Conservation (phyloP, 2,888 invertebrate genomes). For the Phorcus lineatus region DNA sequence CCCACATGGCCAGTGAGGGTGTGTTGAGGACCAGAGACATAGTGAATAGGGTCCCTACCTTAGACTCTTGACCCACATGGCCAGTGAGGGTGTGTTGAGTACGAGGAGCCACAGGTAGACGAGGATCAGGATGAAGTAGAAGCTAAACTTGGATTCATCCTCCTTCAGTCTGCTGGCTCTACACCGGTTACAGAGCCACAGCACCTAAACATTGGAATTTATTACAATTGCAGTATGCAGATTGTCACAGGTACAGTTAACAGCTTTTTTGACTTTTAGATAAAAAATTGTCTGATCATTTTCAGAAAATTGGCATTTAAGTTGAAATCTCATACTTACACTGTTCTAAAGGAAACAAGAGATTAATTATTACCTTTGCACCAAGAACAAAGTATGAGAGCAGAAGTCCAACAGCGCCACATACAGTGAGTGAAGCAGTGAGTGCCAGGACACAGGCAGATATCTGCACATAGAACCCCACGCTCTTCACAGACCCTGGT, state of each 20-base stretch:
- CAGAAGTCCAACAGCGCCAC: conserved; percentile 52
- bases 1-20: conserved; percentile 51
- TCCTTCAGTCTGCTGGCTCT: conserved; percentile 35
- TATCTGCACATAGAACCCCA: conserved; percentile 31
- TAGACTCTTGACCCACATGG: conserved; percentile 52
- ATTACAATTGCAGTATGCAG: too few species aligned
- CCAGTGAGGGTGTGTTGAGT: conserved; percentile 47
- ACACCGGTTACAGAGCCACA: conserved; percentile 43
- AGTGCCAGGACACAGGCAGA: conserved; percentile 40
- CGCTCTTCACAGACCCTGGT: conserved; percentile 31
- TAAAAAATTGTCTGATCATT: too few species aligned
- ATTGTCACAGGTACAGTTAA: too few species aligned
- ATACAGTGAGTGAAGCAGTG: conserved; percentile 41
- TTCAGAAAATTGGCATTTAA: too few species aligned
- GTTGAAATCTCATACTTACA: too few species aligned
- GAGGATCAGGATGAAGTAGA: conserved; percentile 45
- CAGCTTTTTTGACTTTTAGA: too few species aligned
- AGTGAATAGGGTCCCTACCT: conserved; percentile 38
- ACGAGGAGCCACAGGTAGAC: conserved; percentile 51
- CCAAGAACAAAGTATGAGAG: conserved; percentile 44
- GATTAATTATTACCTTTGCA: conserved; percentile 43
- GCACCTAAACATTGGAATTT: conserved; percentile 34
- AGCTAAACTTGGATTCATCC: conserved; percentile 41
- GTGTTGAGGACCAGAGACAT: conserved; percentile 44
- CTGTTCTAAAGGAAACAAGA: too few species aligned